Evolutionary conservation across 2,888 invertebrate genomes (phyloP).

Genomic region (Tigriopus californicus): DNA sequence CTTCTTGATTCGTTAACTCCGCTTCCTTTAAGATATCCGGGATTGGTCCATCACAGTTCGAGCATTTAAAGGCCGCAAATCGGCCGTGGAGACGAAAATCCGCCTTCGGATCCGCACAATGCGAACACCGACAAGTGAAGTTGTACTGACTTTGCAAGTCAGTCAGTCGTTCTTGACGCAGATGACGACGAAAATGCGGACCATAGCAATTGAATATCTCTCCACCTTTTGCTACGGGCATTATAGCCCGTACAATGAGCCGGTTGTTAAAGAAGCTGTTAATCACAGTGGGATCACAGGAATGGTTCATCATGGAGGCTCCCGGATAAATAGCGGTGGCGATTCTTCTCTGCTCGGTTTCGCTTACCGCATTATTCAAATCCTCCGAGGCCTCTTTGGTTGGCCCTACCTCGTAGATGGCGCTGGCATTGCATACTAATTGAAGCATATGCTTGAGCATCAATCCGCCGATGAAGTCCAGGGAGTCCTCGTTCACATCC

Average conservation of each 20-base stretch:
- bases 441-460: constrained; percentile 59
- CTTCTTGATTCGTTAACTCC: no score
- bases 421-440: constrained; percentile 58
- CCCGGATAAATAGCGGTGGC: constrained; percentile 71
- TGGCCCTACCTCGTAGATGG: constrained; percentile 33
- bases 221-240: constrained; percentile 40
- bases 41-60: constrained; percentile 23
- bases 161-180: constrained; percentile 38
- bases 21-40: not conserved
- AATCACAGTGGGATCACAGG: constrained; percentile 63
- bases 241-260: constrained; percentile 47
- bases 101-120: constrained; percentile 26
- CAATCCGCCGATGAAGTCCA: constrained; percentile 39
- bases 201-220: constrained; percentile 75
- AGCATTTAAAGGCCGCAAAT: constrained; percentile 23
- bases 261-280: constrained; percentile 49
- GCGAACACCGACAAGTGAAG: constrained; percentile 51
- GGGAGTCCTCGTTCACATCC: constrained; percentile 42
- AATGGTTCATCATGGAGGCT: constrained; percentile 79
- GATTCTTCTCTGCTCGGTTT: constrained; percentile 30
- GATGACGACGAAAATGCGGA: constrained; percentile 47
- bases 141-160: constrained; percentile 48
- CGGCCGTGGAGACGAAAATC: constrained; percentile 22
- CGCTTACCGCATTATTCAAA: constrained; percentile 10
- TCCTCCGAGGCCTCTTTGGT: constrained; percentile 17